Conservation (phyloP, 2,113 vertebrate species). For the Pampusana beccarii region DNA sequence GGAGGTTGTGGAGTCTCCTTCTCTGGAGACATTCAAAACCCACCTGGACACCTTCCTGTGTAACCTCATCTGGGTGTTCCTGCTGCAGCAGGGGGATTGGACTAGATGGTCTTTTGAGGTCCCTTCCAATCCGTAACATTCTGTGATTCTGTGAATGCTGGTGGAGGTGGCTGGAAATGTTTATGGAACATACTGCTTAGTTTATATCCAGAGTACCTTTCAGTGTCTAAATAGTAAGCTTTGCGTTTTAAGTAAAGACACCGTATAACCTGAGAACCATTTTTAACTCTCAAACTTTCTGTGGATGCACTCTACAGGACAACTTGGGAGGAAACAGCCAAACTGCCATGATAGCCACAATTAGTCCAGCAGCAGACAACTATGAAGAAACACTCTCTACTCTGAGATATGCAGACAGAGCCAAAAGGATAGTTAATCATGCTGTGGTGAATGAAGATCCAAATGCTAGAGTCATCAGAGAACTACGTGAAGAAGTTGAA, state of each 20-base stretch:
- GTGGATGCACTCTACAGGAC: slow-evolving; percentile 78
- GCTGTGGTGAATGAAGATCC: slow-evolving; percentile 97
- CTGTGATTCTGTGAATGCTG: no score
- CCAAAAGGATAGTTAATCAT: slow-evolving; percentile 97
- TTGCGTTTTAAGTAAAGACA: neutral
- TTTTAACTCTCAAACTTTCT: neutral
- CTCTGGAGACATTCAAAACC: no score
- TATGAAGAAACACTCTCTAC: slow-evolving; percentile 98
- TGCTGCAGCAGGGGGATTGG: no score
- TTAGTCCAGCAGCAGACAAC: slow-evolving; percentile 96
- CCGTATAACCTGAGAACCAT: neutral
- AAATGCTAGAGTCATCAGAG: slow-evolving; percentile 95
- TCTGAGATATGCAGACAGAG: slow-evolving; percentile 92
- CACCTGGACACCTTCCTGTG: no score
- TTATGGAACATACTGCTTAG: neutral
- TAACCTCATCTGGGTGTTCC: no score
- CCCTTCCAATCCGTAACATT: no score
- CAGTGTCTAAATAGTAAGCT: neutral
- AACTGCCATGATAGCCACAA: slow-evolving; percentile 98
- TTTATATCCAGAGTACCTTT: neutral
- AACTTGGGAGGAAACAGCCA: slow-evolving; percentile 98
- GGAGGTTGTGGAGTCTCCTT: no score
- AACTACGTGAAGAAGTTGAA: slow-evolving; percentile 95
- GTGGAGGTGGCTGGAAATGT: neutral
- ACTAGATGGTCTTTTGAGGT: no score